Base-by-base conservation (phyloP, 1,140 invertebrate genomes). In the Penaeus japonicus region DNA sequence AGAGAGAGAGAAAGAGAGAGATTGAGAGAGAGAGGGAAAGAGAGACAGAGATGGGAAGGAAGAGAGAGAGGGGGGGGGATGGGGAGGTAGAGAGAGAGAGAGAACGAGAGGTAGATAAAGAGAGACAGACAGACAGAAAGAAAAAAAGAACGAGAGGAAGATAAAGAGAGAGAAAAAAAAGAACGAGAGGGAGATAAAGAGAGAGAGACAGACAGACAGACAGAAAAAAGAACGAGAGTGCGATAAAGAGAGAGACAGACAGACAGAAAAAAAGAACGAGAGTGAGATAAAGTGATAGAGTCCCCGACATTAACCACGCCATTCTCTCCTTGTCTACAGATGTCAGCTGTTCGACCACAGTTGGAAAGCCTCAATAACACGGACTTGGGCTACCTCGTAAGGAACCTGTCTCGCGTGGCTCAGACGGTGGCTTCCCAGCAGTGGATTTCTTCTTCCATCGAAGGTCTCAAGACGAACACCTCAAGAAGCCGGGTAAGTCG, bases 311-410 rank as follows among this genome's bases (percentile, higher is more conserved):
- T 27, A 24, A 24, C 17, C n/a, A 27, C 12, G 53, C 54, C 5
- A n/a, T 5, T 65, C 30, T 12, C 32, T 30, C 15, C 24, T 15
- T 15, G 10, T 15, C 47, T 15, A 7, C 80, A 88, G 87, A 81
- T 88, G 53, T 83, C 80, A 24, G 62, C 65, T 62, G 87, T 88
- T 0, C 80, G 80, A 10, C 80, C 80, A 4, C 87, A 88, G 30
- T 55, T 88, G 70, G 62, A 88, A 53, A 75, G 87, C 35, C 79
- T 88, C 12, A 47, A 77, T 20, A 83, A 88, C 80, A 84, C 80
- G 0, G 65, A 88, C 54, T 39, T 88, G 47, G 81, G 87, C 12
- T 88, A 62, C 81, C 54, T 88, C 65, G 81, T 88, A 2, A 27
- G 27, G 22, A 88, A 88, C 73, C 70, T 88, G 47, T 78, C 87